Percentiles rank a stretch among this genome's conserved stretches.
These are phyloP conservation scores for Embiotoca jacksoni DNA, from an alignment of 2,113 vertebrate genomes.

Conservation along the genomic window DNA sequence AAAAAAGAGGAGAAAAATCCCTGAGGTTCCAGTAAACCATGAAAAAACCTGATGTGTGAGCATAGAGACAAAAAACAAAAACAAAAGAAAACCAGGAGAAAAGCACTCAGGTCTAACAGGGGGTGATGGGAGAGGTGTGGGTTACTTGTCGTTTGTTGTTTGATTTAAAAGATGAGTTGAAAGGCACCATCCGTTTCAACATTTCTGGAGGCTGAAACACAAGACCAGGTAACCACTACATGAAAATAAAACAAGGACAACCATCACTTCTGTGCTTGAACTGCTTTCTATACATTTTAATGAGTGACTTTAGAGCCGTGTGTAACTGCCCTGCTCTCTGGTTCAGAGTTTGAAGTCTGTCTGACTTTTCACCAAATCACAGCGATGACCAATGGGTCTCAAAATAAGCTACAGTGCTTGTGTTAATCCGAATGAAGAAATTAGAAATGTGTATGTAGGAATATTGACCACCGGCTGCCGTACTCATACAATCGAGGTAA, in stretches of 20 bases:
- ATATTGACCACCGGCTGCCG: neutral
- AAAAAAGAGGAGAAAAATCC: slow-evolving; percentile 8
- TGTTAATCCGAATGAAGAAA: no score
- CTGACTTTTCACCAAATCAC: no score
- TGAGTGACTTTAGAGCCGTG: no score
- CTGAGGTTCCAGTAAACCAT: slow-evolving; percentile 15
- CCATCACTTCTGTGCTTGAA: neutral
- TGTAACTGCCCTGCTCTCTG: no score
- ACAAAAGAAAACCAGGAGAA: neutral
- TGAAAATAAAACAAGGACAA: neutral
- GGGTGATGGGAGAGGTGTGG: slow-evolving; percentile 3
- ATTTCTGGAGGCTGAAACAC: slow-evolving; percentile 95
- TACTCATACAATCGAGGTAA: neutral
- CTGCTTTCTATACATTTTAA: neutral
- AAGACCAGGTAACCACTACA: slow-evolving; percentile 42
- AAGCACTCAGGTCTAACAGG: slow-evolving; percentile 28
- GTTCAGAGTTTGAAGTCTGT: no score
- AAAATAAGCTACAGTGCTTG: no score
- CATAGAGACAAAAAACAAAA: neutral
- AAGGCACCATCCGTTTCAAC: slow-evolving; percentile 99
- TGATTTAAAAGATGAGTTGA: slow-evolving; percentile 96
- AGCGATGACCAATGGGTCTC: no score
- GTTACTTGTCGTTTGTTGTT: slow-evolving; percentile 90
- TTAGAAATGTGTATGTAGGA: no score
- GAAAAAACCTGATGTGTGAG: slow-evolving; percentile 13